Base-by-base conservation (phyloP, 2,113 vertebrate species). In the Colossoma macropomum region DNA sequence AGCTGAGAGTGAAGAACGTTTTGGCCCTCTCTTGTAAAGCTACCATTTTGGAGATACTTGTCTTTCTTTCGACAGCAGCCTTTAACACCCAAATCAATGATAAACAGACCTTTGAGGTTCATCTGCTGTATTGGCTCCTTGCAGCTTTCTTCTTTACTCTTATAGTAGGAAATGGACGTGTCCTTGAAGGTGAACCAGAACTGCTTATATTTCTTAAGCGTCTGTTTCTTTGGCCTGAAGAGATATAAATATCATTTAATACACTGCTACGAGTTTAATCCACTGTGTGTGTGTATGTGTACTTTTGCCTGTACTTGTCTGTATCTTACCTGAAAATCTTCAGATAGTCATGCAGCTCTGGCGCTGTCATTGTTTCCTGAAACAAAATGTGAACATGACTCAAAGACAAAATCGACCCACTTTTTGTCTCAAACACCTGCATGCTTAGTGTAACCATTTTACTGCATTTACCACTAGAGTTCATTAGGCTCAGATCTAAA, bases 141-240 rank as follows among this genome's bases (percentile, higher is more conserved):
- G 0, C 89, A 88, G 1, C 93, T 89, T 68, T 95, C 94, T 0
- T 95, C 93, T 48, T 92, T 93, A 83, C 89, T 95, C 85, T 95
- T 95, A 59, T 93, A 96, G 86, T 95, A 96, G 27, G 93, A 95
- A 81, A 96, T 84, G 0, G 90, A 90, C 23, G 92, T 95, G 71
- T 94, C 94, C 72, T 96, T 96, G 82, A 96, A 95, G 25, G 93
- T 85, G 65, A 95, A 95, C 95, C 95, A 96, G 86, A 93, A 91
- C 88, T 95, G 95, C 87, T 95, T 95, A 82, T 95, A 96, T 8
- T 94, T 95, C 76, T 95, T 95, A 63, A 96, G 88, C 9, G 95
- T 95, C 88, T 96, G 91, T 86, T 95, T 94, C 62, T 94, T 92
- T 38, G 95, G 95, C 84, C 95, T 96, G 78, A 54, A 34, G n/a